phyloP scores from a whole-genome alignment of 2,113 vertebrate species.

The Balaeniceps rex region DNA sequence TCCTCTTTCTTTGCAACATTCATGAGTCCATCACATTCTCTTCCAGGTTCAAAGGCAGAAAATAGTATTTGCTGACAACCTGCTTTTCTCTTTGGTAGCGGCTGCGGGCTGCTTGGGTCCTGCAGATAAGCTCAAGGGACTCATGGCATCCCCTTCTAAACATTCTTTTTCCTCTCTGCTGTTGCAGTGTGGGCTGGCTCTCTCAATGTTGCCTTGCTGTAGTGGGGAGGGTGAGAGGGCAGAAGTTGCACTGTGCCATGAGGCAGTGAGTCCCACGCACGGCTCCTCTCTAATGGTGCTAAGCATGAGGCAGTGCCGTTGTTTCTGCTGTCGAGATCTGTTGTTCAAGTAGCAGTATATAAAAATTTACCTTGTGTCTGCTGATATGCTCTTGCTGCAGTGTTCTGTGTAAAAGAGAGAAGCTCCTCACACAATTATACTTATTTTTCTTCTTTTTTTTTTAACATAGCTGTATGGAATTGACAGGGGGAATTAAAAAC shows the following conservation, averaged over 20 bases:
- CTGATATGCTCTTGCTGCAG: neutral
- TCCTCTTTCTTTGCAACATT: neutral
- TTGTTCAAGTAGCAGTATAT: neutral
- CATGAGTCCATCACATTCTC: neutral
- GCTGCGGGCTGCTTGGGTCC: neutral
- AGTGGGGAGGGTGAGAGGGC: neutral
- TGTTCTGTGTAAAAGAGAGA: neutral
- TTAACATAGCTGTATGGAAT: too few relatives aligned
- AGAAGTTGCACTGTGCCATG: accelerated
- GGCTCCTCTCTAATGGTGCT: neutral
- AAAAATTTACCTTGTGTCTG: neutral
- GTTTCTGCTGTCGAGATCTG: neutral
- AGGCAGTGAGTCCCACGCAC: neutral
- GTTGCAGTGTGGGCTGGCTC: neutral
- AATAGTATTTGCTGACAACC: neutral
- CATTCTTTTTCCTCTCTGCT: neutral
- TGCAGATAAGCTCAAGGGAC: neutral
- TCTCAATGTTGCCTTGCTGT: neutral
- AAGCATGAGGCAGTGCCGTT: accelerated
- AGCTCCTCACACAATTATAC: neutral
- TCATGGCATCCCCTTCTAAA: neutral
- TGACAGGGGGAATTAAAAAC: neutral
- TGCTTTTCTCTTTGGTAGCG: neutral
- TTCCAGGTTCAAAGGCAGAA: constrained; percentile 35
- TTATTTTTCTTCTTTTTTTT: neutral